Evolutionary conservation across 2,888 invertebrate species (phyloP).

Genomic region (Cephus pygmeus): DNA sequence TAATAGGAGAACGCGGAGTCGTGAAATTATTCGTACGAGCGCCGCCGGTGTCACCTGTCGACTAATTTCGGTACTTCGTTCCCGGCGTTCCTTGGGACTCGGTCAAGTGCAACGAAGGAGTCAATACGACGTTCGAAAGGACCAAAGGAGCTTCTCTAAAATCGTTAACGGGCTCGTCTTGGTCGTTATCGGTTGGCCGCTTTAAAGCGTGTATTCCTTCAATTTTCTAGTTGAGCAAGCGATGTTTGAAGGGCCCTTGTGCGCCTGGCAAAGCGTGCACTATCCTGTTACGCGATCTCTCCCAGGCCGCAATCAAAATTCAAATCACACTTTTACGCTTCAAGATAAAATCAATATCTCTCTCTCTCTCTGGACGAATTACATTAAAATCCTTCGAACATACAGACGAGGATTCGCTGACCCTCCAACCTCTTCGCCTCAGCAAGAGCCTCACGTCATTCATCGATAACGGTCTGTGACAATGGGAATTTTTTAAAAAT

Average conservation of each 20-base stretch:
- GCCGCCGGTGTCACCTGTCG: background rate
- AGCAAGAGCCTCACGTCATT: background rate
- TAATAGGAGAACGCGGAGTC: background rate
- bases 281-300: slow-evolving; percentile 67
- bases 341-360: slow-evolving; percentile 65
- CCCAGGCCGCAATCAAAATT: slow-evolving; percentile 63
- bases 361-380: slow-evolving; percentile 10
- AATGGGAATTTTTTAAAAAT: slow-evolving; percentile 12
- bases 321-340: slow-evolving; percentile 65
- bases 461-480: slow-evolving; percentile 6
- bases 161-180: background rate
- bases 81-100: background rate
- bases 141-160: background rate
- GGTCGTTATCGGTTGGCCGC: slow-evolving; percentile 40
- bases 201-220: slow-evolving; percentile 64
- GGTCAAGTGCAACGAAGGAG: background rate
- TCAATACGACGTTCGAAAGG: background rate
- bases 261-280: slow-evolving; percentile 65
- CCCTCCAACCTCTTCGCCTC: background rate
- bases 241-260: slow-evolving; percentile 60
- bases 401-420: background rate
- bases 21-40: background rate
- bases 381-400: background rate
- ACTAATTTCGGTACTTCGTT: background rate
- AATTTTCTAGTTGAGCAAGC: slow-evolving; percentile 65